A percentile compares a stretch with the other conserved stretches of the same genome.
phyloP scores from a whole-genome alignment of 2,113 vertebrate species.

The Plecotus auritus region DNA sequence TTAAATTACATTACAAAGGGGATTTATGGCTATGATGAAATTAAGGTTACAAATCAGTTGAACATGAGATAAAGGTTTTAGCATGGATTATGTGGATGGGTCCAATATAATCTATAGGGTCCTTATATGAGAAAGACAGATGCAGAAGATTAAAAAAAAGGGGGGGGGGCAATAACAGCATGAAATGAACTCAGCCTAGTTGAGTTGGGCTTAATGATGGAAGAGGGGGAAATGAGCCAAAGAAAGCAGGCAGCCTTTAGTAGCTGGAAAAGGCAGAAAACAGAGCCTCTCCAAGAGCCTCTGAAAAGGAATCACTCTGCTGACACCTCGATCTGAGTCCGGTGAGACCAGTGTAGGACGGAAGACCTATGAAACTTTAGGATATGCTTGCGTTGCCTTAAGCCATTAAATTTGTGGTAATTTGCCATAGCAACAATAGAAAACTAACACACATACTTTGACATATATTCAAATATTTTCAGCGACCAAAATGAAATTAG shows the following conservation, averaged over 20 bases:
- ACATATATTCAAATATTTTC: not conserved
- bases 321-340: not conserved
- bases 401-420: not conserved
- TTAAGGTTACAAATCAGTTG: not conserved
- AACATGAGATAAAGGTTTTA: not conserved
- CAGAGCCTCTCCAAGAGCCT: not conserved
- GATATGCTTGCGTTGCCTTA: not conserved
- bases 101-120: not conserved
- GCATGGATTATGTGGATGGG: not conserved
- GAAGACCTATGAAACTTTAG: not conserved
- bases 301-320: not conserved
- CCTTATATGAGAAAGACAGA: not conserved
- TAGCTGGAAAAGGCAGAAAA: not conserved
- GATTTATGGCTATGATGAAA: not conserved
- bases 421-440: not conserved
- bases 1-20: not conserved
- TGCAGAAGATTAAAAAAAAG: not conserved
- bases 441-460: not conserved
- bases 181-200: not conserved
- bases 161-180: not conserved
- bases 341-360: not conserved
- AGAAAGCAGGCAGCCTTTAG: not conserved
- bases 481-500: not conserved
- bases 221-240: not conserved
- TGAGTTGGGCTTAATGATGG: not conserved